These are phyloP conservation scores for Drosophila suboccidentalis DNA, from an alignment of 2,888 invertebrate genomes.

Conservation along the genomic window DNA sequence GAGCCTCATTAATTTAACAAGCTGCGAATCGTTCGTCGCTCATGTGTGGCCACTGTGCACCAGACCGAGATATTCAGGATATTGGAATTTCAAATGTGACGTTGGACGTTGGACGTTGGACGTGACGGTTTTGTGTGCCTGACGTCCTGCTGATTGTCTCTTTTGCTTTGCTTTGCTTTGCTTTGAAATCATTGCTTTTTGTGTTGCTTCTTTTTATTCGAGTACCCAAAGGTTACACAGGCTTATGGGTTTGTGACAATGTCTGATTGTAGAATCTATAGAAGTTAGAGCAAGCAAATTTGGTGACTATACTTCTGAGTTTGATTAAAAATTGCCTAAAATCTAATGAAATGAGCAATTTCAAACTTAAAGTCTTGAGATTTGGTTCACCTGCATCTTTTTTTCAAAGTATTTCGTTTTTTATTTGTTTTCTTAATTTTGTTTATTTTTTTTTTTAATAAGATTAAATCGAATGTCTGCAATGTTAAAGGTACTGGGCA, in stretches of 20 bases:
- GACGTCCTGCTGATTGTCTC: constrained; percentile 52
- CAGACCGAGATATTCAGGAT: constrained; percentile 52
- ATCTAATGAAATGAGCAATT: too few species aligned
- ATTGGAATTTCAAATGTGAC: constrained; percentile 62
- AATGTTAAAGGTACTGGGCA: not conserved
- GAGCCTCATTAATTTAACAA: constrained; percentile 53
- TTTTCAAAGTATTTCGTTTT: too few species aligned
- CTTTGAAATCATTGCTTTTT: constrained; percentile 5
- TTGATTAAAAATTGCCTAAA: too few species aligned
- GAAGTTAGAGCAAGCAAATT: too few species aligned
- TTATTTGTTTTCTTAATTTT: not conserved
- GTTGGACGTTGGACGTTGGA: constrained; percentile 58
- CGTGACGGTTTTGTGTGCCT: constrained; percentile 31
- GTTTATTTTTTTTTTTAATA: not conserved
- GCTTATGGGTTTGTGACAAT: not conserved
- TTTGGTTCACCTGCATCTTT: too few species aligned
- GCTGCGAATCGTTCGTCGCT: constrained; percentile 4
- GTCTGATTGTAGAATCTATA: not conserved
- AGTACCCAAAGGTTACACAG: not conserved
- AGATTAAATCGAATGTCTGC: too few species aligned
- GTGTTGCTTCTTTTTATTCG: constrained; percentile 1
- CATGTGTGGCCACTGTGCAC: constrained; percentile 34
- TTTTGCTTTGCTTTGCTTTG: constrained; percentile 23
- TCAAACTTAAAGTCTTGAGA: not conserved
- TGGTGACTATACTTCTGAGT: too few species aligned